A percentile compares a stretch with the other conserved stretches of the same genome.
Evolutionary conservation across 2,113 vertebrate species (phyloP).

Genomic region (Pachycephala philippinensis): DNA sequence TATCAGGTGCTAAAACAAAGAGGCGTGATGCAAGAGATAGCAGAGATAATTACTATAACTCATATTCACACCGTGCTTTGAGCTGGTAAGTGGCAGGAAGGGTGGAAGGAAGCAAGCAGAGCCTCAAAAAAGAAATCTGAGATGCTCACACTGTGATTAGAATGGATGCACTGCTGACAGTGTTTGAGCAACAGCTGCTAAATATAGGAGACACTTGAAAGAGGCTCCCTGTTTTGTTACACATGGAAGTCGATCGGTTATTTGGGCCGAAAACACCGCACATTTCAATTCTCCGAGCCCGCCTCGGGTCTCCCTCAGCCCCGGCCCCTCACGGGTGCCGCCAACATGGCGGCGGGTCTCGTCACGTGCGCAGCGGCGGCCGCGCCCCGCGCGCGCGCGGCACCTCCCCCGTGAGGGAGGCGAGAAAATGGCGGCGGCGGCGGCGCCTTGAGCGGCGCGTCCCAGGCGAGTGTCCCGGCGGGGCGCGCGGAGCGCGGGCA

Average conservation of each 20-base stretch:
- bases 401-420: constrained; percentile 68
- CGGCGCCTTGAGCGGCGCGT: constrained; percentile 66
- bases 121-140: neutral
- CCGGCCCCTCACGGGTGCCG: rapidly evolving
- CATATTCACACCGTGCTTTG: neutral
- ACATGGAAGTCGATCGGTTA: neutral
- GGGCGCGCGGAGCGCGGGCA: constrained; percentile 10
- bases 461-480: constrained; percentile 43
- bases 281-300: neutral
- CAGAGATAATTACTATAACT: neutral
- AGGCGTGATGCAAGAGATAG: neutral
- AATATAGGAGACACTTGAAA: neutral
- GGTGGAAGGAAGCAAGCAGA: neutral
- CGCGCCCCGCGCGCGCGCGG: constrained; percentile 67
- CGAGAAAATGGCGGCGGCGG: constrained; percentile 79
- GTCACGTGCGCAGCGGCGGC: neutral
- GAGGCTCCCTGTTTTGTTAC: neutral
- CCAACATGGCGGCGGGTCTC: neutral
- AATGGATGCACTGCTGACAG: neutral
- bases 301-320: rapidly evolving
- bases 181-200: neutral
- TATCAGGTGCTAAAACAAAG: neutral
- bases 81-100: neutral
- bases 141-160: neutral
- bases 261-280: neutral